Evolutionary conservation across 2,113 vertebrate species (phyloP), one percentile per base, ranked within the genome.

Genomic region (Fregata magnificens): DNA sequence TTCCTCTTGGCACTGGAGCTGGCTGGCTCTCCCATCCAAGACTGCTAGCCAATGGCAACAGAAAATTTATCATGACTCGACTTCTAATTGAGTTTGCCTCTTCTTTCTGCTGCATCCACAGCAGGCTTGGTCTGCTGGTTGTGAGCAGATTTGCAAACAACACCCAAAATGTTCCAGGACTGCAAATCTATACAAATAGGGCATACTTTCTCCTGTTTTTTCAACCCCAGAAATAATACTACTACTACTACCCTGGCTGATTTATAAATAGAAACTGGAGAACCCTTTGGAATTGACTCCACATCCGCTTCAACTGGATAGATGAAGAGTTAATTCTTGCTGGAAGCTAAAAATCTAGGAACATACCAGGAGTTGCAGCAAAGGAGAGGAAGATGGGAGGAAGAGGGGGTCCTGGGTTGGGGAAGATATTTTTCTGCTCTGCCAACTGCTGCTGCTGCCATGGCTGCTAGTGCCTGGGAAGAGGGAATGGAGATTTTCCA

Each of bases 11-110:
- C 89, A 67, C 20, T 2, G 2, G 20, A 25, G 32, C 34, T 82
- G 90, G 80, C 83, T 34, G 66, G 13, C 9, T 85, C 40, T 81
- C n/a, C 91, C 53, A 7, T 9, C 79, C 82, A 65, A 76, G 66
- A 32, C 29, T 15, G 62, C 62, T 44, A 40, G 96, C 97, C 97
- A 97, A 96, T 1, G 88, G 92, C 96, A 97, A 97, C 97, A 95
- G 86, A 80, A 94, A 93, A 87, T 90, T 79, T 76, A 81, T 89
- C 92, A 92, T 38, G 58, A 69, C 65, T 95, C 2, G 10, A 16
- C 62, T 95, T 34, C 67, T 72, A 28, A 86, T 86, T 36, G 65
- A 66, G 85, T 94, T 95, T 79, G 55, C 86, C 79, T 81, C 66
- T 32, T 77, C 81, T 83, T 91, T 88, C 88, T 79, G 83, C 63